Conservation (phyloP, 2,113 vertebrate species). For the Artemisiospiza belli region DNA sequence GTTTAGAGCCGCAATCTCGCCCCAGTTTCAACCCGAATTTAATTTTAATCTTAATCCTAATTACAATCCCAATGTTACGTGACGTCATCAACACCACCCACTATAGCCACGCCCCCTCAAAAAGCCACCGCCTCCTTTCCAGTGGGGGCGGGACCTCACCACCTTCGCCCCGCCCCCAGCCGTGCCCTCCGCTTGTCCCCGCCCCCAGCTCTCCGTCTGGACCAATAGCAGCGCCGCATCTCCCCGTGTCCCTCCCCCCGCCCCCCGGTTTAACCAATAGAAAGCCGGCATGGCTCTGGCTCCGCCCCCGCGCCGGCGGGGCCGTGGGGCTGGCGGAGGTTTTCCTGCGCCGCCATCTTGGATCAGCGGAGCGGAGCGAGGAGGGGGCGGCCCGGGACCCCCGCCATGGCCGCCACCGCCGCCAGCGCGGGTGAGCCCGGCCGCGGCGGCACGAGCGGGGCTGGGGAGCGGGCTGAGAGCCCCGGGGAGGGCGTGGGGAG, state of each 20-base stretch:
- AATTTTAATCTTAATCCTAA: neutral
- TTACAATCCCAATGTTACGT: accelerated
- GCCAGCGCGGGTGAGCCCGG: neutral
- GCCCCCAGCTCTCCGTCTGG: accelerated
- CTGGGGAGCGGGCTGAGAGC: neutral
- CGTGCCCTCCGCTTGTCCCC: accelerated
- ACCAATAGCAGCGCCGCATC: accelerated
- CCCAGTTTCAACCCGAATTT: accelerated
- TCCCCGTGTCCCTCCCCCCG: accelerated
- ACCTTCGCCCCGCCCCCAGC: accelerated
- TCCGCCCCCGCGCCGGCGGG: neutral
- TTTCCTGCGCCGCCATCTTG: conserved; percentile 4
- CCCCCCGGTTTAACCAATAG: neutral
- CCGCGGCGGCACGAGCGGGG: too few relatives aligned
- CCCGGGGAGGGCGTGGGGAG: too few relatives aligned
- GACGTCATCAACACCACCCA: neutral
- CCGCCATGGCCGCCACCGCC: neutral
- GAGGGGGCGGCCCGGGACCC: neutral
- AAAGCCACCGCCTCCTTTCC: accelerated
- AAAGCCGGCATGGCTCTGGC: accelerated
- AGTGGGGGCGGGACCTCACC: accelerated
- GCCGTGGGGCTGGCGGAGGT: neutral
- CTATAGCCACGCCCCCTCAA: accelerated
- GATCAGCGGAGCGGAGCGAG: neutral
- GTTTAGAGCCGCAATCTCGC: accelerated